Conservation (phyloP, 2,797 vertebrate species). For the Alauda arvensis region DNA sequence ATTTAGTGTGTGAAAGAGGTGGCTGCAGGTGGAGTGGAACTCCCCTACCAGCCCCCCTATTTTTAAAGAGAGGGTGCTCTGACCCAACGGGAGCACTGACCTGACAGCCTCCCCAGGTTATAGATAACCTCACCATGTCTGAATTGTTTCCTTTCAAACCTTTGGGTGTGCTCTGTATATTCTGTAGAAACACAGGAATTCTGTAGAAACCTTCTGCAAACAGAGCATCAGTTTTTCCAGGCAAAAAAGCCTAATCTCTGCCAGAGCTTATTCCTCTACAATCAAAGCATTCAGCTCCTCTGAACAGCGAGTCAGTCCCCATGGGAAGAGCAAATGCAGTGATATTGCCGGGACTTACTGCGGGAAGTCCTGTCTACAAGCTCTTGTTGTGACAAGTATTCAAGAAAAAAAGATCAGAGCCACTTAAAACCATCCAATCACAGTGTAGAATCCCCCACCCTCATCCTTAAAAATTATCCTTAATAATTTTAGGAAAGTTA, state of each 20-base stretch:
- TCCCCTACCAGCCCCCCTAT: not conserved
- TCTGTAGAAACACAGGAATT: not conserved
- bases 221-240: not conserved
- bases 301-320: not conserved
- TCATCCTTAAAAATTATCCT: not conserved
- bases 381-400: not conserved
- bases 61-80: not conserved
- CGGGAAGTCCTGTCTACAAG: not conserved
- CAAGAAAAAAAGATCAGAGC: not conserved
- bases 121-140: not conserved
- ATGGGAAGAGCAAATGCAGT: not conserved
- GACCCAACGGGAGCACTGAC: not conserved
- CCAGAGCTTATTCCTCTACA: not conserved
- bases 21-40: not conserved
- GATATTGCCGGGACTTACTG: not conserved
- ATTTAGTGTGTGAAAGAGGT: not conserved
- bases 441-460: not conserved
- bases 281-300: not conserved
- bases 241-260: not conserved
- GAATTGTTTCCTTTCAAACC: not conserved
- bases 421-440: not conserved
- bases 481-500: too few species aligned
- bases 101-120: not conserved
- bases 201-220: constrained; percentile 7
- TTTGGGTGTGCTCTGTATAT: not conserved